These are phyloP conservation scores for Parthenolecanium corni DNA, from an alignment of 2,888 invertebrate species.

Conservation along the genomic window DNA sequence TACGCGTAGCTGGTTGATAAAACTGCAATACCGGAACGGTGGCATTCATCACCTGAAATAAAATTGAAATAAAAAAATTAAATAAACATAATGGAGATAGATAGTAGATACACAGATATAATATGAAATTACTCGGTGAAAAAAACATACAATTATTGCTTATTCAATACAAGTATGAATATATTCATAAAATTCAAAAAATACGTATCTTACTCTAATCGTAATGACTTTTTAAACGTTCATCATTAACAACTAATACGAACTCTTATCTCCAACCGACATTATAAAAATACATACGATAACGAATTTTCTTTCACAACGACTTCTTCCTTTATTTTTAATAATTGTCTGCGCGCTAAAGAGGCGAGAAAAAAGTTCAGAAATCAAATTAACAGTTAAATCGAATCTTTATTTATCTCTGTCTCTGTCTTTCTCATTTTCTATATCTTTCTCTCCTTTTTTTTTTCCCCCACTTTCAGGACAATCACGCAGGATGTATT, in stretches of 20 bases:
- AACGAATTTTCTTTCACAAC: background rate
- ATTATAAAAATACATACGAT: background rate
- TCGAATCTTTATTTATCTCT: no score
- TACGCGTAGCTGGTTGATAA: conserved; percentile 31
- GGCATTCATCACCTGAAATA: conserved; percentile 33
- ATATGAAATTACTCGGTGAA: no score
- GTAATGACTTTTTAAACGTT: background rate
- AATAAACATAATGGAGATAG: background rate
- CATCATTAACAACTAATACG: background rate
- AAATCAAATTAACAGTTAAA: no score
- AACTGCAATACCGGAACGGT: conserved; percentile 32
- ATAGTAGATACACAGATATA: no score
- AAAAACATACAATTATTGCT: no score
- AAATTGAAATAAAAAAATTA: background rate
- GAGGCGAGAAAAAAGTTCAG: background rate
- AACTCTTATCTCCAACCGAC: background rate
- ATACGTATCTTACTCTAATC: background rate
- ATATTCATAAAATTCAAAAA: background rate
- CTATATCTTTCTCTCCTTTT: no score
- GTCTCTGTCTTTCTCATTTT: no score
- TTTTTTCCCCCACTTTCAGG: no score
- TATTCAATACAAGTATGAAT: background rate
- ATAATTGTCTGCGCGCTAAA: background rate
- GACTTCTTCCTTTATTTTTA: background rate
- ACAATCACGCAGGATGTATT: no score